Evolutionary conservation across 2,888 invertebrate genomes (phyloP), one percentile per base, ranked within the genome.

Genomic region (Chelonus formosanus): DNA sequence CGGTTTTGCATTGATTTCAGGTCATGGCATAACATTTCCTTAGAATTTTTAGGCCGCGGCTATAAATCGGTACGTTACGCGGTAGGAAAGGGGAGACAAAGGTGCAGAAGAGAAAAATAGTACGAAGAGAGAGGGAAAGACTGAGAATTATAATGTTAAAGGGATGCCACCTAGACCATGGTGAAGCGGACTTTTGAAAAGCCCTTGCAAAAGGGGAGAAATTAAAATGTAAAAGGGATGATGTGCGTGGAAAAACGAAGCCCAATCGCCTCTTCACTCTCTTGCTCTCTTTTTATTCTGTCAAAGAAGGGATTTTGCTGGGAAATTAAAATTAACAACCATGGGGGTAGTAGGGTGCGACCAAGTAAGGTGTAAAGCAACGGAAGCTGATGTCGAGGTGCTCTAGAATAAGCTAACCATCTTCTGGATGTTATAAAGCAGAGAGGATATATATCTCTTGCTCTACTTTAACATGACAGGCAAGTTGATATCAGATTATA

Each of bases 191-290:
- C 73, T 76, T 81, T 79, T 80, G 79, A 77, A 81, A 79, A 77
- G 78, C 77, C 76, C 72, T 72, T 70, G 77, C 76, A 78, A 81
- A 82, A 81, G 80, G 82, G 82, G 80, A 82, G 79, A 82, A 82
- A 82, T 82, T 82, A 82, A 82, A 82, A 82, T 82, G 80, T 82
- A 82, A 82, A 82, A 82, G 82, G 80, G 81, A 80, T 80, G 81
- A 82, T 81, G 80, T 78, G 78, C 79, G 78, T 78, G 80, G 78
- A 80, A 81, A 81, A 80, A 71, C 78, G 73, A 75, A 76, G 76
- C 72, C 74, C 70, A 57, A 64, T 59, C 66, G 8, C 8, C 47
- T 55, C 32, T 20, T 65, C 34, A 56, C 55, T 54, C 65, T 54
- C 55, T 55, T 58, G 45, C 35, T 35, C 36, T 47, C n/a, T 47